A percentile compares a stretch with the other conserved stretches of the same genome.
These are phyloP conservation scores for Drosophila mimica DNA, from an alignment of 2,888 invertebrate species.

Conservation along the genomic window DNA sequence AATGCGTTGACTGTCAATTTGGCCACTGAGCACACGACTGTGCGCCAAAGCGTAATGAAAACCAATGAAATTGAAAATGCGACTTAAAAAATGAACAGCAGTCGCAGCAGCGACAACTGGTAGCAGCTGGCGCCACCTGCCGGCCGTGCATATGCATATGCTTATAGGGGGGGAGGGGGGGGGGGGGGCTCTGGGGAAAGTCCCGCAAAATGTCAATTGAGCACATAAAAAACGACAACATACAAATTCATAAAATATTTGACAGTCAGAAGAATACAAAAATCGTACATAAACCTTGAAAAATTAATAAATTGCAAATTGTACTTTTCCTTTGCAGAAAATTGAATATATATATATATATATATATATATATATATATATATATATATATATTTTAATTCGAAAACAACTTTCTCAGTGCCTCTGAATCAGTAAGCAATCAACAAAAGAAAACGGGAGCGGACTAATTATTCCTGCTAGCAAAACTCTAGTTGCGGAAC, in stretches of 20 bases:
- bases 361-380: too few species aligned
- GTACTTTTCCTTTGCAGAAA: neutral
- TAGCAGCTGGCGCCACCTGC: constrained; percentile 45
- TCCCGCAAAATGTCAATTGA: neutral
- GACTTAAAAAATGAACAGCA: constrained; percentile 37
- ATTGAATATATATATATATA: too few species aligned
- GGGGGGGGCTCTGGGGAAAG: neutral
- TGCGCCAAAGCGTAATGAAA: constrained; percentile 56
- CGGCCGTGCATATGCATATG: neutral
- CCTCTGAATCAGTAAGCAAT: too few species aligned
- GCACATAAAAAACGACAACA: constrained; percentile 41
- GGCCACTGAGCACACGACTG: constrained; percentile 59
- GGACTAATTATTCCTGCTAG: too few species aligned
- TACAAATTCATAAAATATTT: constrained; percentile 34
- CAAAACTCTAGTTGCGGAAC: too few species aligned
- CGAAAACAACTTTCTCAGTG: too few species aligned
- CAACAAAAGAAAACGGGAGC: too few species aligned
- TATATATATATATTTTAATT: too few species aligned
- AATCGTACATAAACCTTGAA: neutral
- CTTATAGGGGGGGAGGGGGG: neutral
- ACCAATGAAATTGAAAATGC: constrained; percentile 58
- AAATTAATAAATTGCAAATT: neutral
- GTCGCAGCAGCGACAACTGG: constrained; percentile 11
- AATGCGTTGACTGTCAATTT: constrained; percentile 76
- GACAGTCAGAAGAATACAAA: neutral